Evolutionary conservation across 1,140 invertebrate genomes (phyloP).

Genomic region (Dreissena polymorpha): DNA sequence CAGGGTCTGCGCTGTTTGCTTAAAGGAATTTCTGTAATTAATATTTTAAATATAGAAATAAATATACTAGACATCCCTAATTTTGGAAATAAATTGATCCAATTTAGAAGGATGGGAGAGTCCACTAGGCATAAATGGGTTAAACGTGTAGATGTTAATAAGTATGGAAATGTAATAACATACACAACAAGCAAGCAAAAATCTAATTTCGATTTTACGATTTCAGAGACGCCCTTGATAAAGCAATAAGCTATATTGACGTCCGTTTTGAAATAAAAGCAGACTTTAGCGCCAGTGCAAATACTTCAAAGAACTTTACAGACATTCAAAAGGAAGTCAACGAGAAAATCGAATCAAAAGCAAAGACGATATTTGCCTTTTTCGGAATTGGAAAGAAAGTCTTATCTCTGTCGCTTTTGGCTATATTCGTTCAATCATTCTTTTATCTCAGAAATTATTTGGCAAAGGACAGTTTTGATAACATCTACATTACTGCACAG

Average conservation of each 20-base stretch:
- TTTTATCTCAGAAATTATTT: constrained; percentile 50
- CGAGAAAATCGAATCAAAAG: constrained; percentile 29
- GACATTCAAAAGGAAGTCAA: constrained; percentile 30
- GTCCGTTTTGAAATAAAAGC: constrained; percentile 3
- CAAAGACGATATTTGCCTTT: background rate
- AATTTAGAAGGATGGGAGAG: too few species aligned
- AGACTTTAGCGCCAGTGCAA: constrained; percentile 2
- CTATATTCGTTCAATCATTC: constrained; percentile 45
- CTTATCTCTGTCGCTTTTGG: constrained; percentile 32
- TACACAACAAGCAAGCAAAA: too few species aligned
- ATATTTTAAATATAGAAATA: too few species aligned
- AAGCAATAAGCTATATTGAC: constrained; percentile 32
- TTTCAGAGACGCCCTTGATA: constrained; percentile 25
- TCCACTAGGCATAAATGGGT: too few species aligned
- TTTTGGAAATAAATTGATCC: too few species aligned
- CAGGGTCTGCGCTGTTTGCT: too few species aligned
- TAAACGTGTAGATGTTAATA: too few species aligned
- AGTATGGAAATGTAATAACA: too few species aligned
- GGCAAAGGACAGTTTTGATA: constrained; percentile 51
- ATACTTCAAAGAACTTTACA: background rate
- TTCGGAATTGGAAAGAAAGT: background rate
- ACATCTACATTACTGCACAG: constrained; percentile 51
- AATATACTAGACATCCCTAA: too few species aligned
- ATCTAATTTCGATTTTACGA: too few species aligned
- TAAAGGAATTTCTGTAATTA: too few species aligned